Evolutionary conservation across 2,888 invertebrate genomes (phyloP).

Genomic region (Leptinotarsa rubiginosa): DNA sequence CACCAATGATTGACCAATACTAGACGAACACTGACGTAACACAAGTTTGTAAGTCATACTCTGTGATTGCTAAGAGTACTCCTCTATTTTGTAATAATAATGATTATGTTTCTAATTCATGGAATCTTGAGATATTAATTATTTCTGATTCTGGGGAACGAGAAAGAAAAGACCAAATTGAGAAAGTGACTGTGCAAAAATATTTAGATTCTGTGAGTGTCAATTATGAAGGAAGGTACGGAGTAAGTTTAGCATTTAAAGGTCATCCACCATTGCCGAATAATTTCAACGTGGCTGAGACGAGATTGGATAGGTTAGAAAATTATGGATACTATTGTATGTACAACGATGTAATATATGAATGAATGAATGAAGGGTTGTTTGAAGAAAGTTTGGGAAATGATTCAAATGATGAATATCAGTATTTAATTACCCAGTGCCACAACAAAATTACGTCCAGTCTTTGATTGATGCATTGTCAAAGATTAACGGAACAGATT

Average conservation of each 20-base stretch:
- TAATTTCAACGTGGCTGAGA: not conserved
- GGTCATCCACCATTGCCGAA: conserved; percentile 6
- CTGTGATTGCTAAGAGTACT: not conserved
- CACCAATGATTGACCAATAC: not conserved
- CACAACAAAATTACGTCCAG: no score
- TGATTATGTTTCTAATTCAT: not conserved
- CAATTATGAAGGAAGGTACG: not conserved
- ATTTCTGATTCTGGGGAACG: not conserved
- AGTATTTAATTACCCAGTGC: no score
- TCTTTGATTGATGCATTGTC: no score
- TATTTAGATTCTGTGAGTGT: not conserved
- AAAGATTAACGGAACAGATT: no score
- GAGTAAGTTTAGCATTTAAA: not conserved
- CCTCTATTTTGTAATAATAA: not conserved
- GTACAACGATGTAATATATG: not conserved
- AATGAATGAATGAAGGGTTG: not conserved
- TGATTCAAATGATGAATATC: no score
- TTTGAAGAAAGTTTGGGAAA: no score
- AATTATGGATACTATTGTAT: not conserved
- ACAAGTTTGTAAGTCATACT: not conserved
- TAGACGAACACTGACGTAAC: not conserved
- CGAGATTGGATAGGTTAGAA: not conserved
- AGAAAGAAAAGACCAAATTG: not conserved
- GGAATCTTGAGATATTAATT: not conserved
- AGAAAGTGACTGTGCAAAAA: not conserved